phyloP scores from a whole-genome alignment of 2,113 vertebrate genomes.

The Nibea coibor region DNA sequence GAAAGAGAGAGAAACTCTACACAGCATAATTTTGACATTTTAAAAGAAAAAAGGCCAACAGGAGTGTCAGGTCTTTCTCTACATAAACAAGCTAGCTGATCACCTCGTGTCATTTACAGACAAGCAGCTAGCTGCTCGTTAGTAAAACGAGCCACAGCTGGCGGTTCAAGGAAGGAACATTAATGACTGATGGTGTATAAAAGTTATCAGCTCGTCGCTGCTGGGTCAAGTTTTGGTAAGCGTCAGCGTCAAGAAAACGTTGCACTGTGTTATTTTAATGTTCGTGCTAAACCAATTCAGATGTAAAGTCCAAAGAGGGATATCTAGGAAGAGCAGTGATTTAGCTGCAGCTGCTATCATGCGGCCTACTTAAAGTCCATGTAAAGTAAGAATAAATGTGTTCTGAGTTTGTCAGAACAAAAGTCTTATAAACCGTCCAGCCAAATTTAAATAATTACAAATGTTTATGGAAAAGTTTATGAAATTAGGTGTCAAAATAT shows the following conservation, averaged over 20 bases:
- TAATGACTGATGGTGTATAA: background rate
- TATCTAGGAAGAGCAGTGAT: background rate
- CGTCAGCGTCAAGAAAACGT: background rate
- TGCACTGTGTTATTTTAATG: background rate
- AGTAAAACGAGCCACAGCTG: conserved; percentile 11
- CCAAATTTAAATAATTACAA: too few relatives aligned
- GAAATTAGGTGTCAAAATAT: too few relatives aligned
- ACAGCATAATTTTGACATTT: background rate
- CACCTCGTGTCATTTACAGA: background rate
- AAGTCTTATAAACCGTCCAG: too few relatives aligned
- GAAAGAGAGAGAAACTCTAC: background rate
- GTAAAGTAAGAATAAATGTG: too few relatives aligned
- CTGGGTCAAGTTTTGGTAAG: too few relatives aligned
- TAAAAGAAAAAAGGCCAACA: background rate
- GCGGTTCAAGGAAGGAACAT: too few relatives aligned
- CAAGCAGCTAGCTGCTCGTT: background rate
- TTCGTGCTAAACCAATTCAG: background rate
- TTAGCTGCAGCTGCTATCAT: background rate
- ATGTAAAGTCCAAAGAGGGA: background rate
- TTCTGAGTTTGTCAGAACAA: too few relatives aligned
- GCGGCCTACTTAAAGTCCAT: background rate
- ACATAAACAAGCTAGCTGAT: background rate
- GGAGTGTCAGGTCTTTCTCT: background rate
- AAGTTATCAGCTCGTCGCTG: background rate
- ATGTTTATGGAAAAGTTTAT: too few relatives aligned